Evolutionary conservation across 1,140 invertebrate genomes (phyloP).

Genomic region (Sminthurinus signatus): DNA sequence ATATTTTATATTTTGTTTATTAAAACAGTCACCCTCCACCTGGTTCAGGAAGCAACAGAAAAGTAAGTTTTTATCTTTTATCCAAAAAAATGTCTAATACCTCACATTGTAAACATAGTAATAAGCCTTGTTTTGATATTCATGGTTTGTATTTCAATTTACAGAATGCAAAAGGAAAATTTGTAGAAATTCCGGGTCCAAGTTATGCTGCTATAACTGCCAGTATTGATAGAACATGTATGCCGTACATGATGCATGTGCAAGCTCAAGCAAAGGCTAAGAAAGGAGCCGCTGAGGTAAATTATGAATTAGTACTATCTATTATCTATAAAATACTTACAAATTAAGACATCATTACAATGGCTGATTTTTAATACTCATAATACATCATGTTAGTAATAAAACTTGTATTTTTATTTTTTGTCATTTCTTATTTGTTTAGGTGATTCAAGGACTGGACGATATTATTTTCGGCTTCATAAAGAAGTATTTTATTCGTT

Average conservation of each 20-base stretch:
- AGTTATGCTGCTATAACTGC: slow-evolving; percentile 25
- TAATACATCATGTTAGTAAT: no score
- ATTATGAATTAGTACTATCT: no score
- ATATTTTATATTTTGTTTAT: no score
- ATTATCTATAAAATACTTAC: no score
- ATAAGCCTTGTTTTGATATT: no score
- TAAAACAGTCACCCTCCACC: slow-evolving; percentile 79
- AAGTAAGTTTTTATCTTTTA: no score
- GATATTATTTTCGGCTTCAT: slow-evolving; percentile 42
- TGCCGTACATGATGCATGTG: slow-evolving; percentile 31
- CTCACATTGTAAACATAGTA: no score
- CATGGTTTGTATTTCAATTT: background rate
- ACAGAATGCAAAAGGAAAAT: background rate
- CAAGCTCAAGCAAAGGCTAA: slow-evolving; percentile 27
- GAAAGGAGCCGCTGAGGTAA: slow-evolving; percentile 40
- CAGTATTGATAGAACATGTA: slow-evolving; percentile 20
- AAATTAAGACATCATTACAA: no score
- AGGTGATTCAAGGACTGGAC: slow-evolving; percentile 42
- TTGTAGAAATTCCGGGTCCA: background rate
- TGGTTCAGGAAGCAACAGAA: slow-evolving; percentile 43
- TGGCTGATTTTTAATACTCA: no score
- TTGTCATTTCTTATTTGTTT: no score
- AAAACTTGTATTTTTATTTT: no score
- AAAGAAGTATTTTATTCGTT: slow-evolving; percentile 32
- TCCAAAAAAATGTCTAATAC: no score